Conservation (phyloP, 2,797 vertebrate genomes). For the Sebastes taczanowskii region DNA sequence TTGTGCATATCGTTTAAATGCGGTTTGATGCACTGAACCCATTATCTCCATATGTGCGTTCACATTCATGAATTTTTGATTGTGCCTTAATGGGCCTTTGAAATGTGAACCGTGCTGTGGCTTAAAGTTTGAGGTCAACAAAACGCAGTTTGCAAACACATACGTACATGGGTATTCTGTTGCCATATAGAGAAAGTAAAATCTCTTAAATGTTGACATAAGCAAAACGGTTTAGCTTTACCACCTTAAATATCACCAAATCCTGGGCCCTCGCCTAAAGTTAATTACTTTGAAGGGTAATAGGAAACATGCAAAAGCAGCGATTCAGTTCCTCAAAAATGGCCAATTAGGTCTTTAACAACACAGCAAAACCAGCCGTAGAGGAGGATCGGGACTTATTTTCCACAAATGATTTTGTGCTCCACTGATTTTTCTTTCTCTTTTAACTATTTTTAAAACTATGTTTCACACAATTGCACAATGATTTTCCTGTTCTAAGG, state of each 20-base stretch:
- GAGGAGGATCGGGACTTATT: neutral
- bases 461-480: neutral
- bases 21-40: neutral
- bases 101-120: neutral
- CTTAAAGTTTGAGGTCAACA: constrained; percentile 12
- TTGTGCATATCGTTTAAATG: neutral
- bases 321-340: neutral
- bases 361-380: neutral
- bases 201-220: neutral
- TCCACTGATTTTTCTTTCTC: neutral
- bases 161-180: neutral
- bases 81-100: constrained; percentile 21
- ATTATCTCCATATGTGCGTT: constrained; percentile 11
- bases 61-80: constrained; percentile 47
- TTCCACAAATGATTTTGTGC: neutral
- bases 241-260: neutral
- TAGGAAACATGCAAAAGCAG: neutral
- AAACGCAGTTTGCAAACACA: neutral
- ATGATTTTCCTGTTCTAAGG: neutral
- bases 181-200: neutral
- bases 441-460: neutral
- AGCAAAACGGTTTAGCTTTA: neutral
- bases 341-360: neutral
- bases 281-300: no score
- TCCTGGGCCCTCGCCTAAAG: rapidly evolving